A percentile compares a stretch with the other conserved stretches of the same genome.
These are phyloP conservation scores for Antechinus flavipes DNA, from an alignment of 2,113 vertebrate genomes.

Conservation along the genomic window DNA sequence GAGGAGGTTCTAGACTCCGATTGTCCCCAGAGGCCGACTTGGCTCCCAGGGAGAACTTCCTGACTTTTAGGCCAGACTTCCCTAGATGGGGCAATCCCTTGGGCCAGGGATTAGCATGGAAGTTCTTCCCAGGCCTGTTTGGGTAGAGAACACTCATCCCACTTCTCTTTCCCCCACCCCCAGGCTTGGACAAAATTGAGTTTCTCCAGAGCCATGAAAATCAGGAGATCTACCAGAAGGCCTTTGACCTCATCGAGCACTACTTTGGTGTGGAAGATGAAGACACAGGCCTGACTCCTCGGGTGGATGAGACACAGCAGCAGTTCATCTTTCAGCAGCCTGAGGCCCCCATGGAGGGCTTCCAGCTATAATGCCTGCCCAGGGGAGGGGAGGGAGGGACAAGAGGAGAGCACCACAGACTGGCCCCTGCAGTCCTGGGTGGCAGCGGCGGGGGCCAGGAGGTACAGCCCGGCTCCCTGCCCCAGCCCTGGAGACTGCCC, in stretches of 20 bases:
- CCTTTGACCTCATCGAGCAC: slow-evolving; percentile 97
- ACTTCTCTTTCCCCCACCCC: slow-evolving; percentile 12
- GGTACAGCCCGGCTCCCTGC: slow-evolving; percentile 46
- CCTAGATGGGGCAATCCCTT: not conserved
- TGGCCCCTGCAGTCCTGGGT: slow-evolving; percentile 24
- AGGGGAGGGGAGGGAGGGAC: slow-evolving; percentile 75
- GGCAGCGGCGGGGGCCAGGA: not conserved
- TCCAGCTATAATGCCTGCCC: slow-evolving; percentile 92
- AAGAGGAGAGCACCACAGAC: slow-evolving; percentile 72
- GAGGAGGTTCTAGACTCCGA: not conserved
- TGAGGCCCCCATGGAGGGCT: slow-evolving; percentile 98
- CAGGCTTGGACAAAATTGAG: slow-evolving; percentile 98
- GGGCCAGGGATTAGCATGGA: not conserved
- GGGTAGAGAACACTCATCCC: slow-evolving; percentile 9
- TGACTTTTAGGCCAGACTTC: not conserved
- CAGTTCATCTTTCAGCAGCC: slow-evolving; percentile 98
- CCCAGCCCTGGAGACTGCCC: slow-evolving; percentile 79
- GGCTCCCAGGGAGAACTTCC: not conserved
- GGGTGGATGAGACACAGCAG: slow-evolving; percentile 96
- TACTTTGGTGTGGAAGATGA: slow-evolving; percentile 98
- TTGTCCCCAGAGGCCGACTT: not conserved
- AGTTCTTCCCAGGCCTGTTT: not conserved
- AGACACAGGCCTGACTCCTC: slow-evolving; percentile 90
- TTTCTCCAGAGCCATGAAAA: slow-evolving; percentile 99
- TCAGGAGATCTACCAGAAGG: slow-evolving; percentile 99